Percentiles rank a stretch among this genome's conserved stretches.
Evolutionary conservation across 2,113 vertebrate species (phyloP).

Genomic region (Barnardius zonarius): DNA sequence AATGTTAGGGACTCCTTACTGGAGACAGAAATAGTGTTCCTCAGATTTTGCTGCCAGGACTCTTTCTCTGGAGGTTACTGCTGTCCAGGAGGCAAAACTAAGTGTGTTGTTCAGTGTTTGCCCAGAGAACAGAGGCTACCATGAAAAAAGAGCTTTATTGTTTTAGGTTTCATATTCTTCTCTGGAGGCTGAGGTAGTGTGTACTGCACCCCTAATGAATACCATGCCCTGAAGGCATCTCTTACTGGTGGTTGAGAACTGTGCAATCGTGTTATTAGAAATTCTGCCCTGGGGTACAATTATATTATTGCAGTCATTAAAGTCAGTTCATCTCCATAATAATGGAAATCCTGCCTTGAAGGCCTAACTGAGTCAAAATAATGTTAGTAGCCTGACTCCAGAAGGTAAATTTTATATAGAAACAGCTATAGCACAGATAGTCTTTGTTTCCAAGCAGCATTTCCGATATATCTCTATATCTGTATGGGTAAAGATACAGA

Average conservation of each 20-base stretch:
- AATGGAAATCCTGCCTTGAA: slow-evolving; percentile 76
- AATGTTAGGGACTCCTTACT: background rate
- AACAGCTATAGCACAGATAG: slow-evolving; percentile 16
- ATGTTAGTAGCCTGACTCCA: slow-evolving; percentile 2
- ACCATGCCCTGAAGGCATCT: slow-evolving; percentile 59
- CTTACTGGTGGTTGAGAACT: slow-evolving; percentile 50
- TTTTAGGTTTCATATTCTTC: slow-evolving; percentile 38
- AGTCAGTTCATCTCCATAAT: slow-evolving; percentile 76
- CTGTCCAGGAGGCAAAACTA: slow-evolving; percentile 17
- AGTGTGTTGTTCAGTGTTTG: slow-evolving; percentile 17
- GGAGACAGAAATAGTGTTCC: background rate
- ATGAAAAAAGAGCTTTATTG: background rate
- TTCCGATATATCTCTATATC: background rate
- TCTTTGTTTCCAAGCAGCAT: too few relatives aligned
- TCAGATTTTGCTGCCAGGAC: background rate
- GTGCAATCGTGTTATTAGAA: slow-evolving; percentile 63
- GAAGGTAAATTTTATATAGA: slow-evolving; percentile 50
- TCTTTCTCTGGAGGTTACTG: background rate
- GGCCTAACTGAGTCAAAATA: slow-evolving; percentile 60
- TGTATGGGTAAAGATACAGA: background rate
- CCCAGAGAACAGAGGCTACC: slow-evolving; percentile 12
- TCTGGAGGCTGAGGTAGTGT: slow-evolving; percentile 52
- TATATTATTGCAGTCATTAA: slow-evolving; percentile 77
- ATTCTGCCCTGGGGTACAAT: slow-evolving; percentile 74
- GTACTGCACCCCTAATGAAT: slow-evolving; percentile 62